Evolutionary conservation across 2,888 invertebrate genomes (phyloP), one percentile per base, ranked within the genome.

Genomic region (Netelia melanura): DNA sequence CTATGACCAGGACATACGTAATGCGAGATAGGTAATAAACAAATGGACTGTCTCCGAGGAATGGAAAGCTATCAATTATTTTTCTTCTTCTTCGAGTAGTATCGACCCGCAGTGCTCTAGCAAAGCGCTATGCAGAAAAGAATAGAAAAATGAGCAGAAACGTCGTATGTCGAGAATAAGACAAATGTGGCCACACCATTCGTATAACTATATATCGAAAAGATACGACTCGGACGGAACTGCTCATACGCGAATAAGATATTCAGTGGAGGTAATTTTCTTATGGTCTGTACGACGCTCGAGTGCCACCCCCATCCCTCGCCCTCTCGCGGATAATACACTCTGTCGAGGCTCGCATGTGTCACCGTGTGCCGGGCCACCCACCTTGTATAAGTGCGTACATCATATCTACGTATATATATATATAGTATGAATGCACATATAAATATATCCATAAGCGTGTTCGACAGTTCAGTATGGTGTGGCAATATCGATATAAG

Each of bases 251-350:
- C 83, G 86, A 89, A 92, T 92, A 90, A 91, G 90, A 89, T 91
- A 92, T 91, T 90, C 88, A 90, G 83, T 84, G 83, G 44, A 75
- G 84, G 90, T 85, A 92, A 92, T 92, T 92, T 92, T 92, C 92
- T 92, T 92, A 92, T 90, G 88, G 89, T 76, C 85, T 65, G 61
- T 54, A 58, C 77, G 44, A 75, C 68, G 76, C 85, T 87, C 65
- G 70, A 79, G 30, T 78, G 70, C 76, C 75, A 83, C 84, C 84
- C 83, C 86, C 70, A 83, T 86, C 85, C 83, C 86, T 72, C 65
- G 52, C 70, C 70, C 67, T 43, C 6, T 83, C 87, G 74, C 61
- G n/a, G 72, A 56, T 72, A 64, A 6, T 65, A 74, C 30, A 44
- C 11, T 25, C 65, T 81, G 58, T 65, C 79, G 52, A 52, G 75